A percentile compares a stretch with the other conserved stretches of the same genome.
Evolutionary conservation across 1,140 invertebrate genomes (phyloP).

Genomic region (Meteorus sp.): DNA sequence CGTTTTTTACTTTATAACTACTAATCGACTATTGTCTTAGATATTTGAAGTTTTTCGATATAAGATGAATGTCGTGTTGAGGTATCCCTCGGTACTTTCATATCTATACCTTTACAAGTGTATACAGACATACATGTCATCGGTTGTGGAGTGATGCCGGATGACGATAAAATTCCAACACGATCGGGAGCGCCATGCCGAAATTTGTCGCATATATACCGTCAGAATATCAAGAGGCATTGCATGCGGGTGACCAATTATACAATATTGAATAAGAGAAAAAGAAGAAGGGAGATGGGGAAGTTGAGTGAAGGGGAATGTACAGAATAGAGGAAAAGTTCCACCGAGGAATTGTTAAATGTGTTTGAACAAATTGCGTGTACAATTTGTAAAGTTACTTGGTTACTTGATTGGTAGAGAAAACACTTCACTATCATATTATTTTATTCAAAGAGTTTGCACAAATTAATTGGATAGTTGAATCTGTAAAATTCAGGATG

Average conservation of each 20-base stretch:
- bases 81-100: too few relatives aligned
- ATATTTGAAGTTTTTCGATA: too few relatives aligned
- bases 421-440: too few relatives aligned
- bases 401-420: too few relatives aligned
- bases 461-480: not conserved
- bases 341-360: not conserved
- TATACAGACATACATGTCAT: too few relatives aligned
- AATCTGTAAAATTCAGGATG: too few relatives aligned
- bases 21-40: too few relatives aligned
- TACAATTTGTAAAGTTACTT: not conserved
- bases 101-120: too few relatives aligned
- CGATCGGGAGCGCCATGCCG: slow-evolving; percentile 15
- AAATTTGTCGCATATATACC: not conserved
- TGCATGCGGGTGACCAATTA: slow-evolving; percentile 11
- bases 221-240: slow-evolving; percentile 14
- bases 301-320: not conserved
- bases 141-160: not conserved
- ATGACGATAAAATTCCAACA: slow-evolving; percentile 25
- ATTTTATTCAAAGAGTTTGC: not conserved
- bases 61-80: too few relatives aligned
- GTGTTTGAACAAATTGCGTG: not conserved
- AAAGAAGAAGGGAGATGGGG: not conserved
- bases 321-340: not conserved
- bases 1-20: too few relatives aligned
- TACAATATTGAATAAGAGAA: not conserved